A percentile compares a stretch with the other conserved stretches of the same genome.
Evolutionary conservation across 2,113 vertebrate genomes (phyloP).

Genomic region (Oncorhynchus clarkii): DNA sequence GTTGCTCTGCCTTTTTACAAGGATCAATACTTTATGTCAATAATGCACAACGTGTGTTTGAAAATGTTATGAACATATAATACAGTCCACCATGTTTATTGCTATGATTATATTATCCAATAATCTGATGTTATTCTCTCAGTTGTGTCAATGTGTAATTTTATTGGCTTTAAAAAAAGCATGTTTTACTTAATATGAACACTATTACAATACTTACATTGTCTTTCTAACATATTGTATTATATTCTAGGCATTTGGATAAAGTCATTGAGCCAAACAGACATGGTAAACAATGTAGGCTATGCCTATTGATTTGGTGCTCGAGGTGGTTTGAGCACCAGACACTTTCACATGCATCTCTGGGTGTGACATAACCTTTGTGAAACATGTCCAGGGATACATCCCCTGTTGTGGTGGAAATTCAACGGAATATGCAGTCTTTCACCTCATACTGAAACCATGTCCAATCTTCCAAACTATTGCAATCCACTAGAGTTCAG

Average conservation of each 20-base stretch:
- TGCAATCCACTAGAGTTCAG: neutral
- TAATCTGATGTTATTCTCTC: no score
- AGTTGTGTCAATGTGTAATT: no score
- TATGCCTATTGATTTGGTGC: neutral
- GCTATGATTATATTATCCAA: no score
- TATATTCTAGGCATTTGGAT: neutral
- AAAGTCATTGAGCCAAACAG: neutral
- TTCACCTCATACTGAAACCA: constrained; percentile 36
- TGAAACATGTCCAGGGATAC: neutral
- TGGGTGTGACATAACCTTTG: neutral
- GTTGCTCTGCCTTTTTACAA: no score
- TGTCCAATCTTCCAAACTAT: neutral
- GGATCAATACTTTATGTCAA: no score
- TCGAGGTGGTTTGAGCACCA: neutral
- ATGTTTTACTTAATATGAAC: no score
- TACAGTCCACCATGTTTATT: no score
- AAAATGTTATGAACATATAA: no score
- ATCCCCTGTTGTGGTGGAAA: neutral
- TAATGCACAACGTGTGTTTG: no score
- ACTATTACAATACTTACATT: no score
- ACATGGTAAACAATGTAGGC: neutral
- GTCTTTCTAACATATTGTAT: neutral
- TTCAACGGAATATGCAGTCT: constrained; percentile 26
- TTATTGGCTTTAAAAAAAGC: no score
- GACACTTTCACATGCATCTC: neutral